Evolutionary conservation across 2,113 vertebrate genomes (phyloP).

Genomic region (Romanogobio albipinnatus): DNA sequence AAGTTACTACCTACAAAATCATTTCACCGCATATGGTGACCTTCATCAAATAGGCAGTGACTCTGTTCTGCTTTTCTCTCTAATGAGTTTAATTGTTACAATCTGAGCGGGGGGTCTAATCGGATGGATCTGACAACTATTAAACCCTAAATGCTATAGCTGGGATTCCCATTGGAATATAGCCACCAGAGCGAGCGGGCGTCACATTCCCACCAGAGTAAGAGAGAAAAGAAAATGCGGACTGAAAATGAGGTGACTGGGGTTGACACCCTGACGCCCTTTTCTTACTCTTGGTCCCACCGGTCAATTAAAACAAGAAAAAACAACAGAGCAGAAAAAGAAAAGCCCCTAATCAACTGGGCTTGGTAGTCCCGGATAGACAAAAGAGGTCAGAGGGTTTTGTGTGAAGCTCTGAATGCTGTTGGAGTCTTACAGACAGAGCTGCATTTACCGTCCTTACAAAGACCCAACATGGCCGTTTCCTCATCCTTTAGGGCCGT

Average conservation of each 20-base stretch:
- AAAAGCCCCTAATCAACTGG: constrained; percentile 67
- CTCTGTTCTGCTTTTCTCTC: constrained; percentile 64
- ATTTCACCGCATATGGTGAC: constrained; percentile 48
- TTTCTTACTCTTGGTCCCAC: constrained; percentile 57
- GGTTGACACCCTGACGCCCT: constrained; percentile 41
- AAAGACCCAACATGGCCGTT: constrained; percentile 77
- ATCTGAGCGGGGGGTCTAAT: constrained; percentile 61
- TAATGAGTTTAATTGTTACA: constrained; percentile 66
- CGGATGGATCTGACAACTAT: constrained; percentile 46
- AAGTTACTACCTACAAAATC: constrained; percentile 56
- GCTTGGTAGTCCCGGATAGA: constrained; percentile 61
- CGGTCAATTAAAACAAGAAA: constrained; percentile 72
- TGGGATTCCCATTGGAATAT: constrained; percentile 66
- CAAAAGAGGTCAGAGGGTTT: constrained; percentile 76
- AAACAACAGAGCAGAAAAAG: constrained; percentile 55
- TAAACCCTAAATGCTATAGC: constrained; percentile 51
- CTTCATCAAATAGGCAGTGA: constrained; percentile 54
- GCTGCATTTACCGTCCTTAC: constrained; percentile 71
- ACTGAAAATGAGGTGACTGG: constrained; percentile 41
- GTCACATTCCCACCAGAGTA: constrained; percentile 54
- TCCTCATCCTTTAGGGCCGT: constrained; percentile 72
- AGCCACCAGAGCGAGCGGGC: constrained; percentile 24
- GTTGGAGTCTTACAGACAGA: constrained; percentile 68
- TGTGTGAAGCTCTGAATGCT: constrained; percentile 71
- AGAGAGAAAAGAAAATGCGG: constrained; percentile 18